Percentiles rank a stretch among this genome's conserved stretches.
Conservation (phyloP, 2,888 invertebrate genomes). For the Hyalella azteca region DNA sequence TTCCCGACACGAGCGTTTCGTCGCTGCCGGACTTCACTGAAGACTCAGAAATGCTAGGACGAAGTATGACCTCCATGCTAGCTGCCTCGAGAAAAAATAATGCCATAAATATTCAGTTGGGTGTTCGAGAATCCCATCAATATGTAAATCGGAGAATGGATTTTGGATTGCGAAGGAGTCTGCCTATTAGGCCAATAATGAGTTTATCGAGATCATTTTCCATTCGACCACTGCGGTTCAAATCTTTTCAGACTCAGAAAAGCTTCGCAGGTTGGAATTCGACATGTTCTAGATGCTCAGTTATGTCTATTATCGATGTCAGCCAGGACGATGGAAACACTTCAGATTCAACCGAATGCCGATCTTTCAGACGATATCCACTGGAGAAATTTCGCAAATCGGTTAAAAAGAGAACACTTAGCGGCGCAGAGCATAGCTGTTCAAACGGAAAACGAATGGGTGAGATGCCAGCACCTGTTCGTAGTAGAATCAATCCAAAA, state of each 20-base stretch:
- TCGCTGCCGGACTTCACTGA: constrained; percentile 73
- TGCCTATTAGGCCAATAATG: neutral
- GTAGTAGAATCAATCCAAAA: neutral
- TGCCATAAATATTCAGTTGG: neutral
- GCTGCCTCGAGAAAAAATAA: neutral
- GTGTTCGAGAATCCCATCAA: neutral
- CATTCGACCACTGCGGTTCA: constrained; percentile 6
- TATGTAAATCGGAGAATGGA: neutral
- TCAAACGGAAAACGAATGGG: neutral
- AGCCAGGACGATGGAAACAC: constrained; percentile 47
- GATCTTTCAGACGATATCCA: constrained; percentile 13
- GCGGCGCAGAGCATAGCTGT: too few species aligned
- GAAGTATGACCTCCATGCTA: neutral
- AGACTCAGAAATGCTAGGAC: constrained; percentile 70
- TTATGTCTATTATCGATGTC: constrained; percentile 47
- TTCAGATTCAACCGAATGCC: constrained; percentile 46
- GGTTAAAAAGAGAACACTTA: neutral
- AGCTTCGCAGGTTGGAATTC: constrained; percentile 32
- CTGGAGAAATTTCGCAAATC: neutral
- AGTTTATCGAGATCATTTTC: neutral
- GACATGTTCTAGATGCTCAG: constrained; percentile 22
- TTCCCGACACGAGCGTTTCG: constrained; percentile 75
- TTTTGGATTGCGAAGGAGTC: neutral
- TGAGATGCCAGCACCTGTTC: neutral
- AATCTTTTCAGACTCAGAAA: neutral